Percentiles rank a stretch among this genome's conserved stretches.
phyloP scores from a whole-genome alignment of 2,113 vertebrate species.

The Mobula hypostoma region DNA sequence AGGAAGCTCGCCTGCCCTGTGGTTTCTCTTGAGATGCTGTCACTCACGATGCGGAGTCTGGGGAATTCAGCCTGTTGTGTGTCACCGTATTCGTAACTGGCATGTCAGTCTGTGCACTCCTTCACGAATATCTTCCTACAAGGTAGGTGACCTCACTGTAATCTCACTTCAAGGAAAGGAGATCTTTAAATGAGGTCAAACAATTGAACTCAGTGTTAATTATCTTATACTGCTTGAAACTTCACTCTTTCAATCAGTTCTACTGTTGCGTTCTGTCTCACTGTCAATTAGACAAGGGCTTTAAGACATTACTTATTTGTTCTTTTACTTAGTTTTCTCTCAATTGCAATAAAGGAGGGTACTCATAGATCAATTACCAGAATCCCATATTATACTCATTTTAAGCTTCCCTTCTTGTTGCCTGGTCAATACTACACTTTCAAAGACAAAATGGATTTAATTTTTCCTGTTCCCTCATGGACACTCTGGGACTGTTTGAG shows the following conservation, averaged over 20 bases:
- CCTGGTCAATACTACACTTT: background rate
- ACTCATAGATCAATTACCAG: background rate
- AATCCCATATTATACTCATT: background rate
- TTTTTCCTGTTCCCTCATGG: background rate
- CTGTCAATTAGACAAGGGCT: background rate
- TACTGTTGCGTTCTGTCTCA: too few relatives aligned
- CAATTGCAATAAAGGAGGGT: background rate
- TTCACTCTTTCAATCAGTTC: too few relatives aligned
- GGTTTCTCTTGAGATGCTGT: background rate
- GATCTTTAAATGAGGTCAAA: background rate
- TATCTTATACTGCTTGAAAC: too few relatives aligned
- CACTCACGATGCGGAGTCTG: background rate
- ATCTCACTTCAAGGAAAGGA: background rate
- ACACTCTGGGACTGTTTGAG: background rate
- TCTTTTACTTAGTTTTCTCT: background rate
- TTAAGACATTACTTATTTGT: too few relatives aligned
- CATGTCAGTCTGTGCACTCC: background rate
- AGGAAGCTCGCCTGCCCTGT: background rate
- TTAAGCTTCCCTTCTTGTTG: background rate
- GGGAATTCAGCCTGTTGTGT: background rate
- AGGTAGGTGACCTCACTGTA: background rate
- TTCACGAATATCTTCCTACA: background rate
- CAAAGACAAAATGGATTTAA: background rate
- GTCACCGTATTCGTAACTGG: background rate
- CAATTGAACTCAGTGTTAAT: too few relatives aligned